A percentile compares a stretch with the other conserved stretches of the same genome.
Conservation (phyloP, 2,888 invertebrate genomes). For the Fragum sueziense region DNA sequence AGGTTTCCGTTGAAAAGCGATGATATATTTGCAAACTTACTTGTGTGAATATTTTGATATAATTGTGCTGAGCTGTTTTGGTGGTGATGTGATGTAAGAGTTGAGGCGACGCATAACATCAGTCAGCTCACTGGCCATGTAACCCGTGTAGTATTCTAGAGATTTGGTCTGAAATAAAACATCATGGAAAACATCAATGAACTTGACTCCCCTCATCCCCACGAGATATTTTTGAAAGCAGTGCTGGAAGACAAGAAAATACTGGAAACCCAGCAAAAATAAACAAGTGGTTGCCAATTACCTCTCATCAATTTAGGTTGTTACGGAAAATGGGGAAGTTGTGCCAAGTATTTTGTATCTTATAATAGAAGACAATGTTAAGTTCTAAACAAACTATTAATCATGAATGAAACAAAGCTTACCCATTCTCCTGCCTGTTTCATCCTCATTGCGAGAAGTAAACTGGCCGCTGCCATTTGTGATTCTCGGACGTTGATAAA, state of each 20-base stretch:
- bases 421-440: constrained; percentile 86
- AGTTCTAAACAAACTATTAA: too few relatives aligned
- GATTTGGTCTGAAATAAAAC: constrained; percentile 76
- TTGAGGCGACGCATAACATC: constrained; percentile 89
- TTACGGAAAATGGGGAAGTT: too few relatives aligned
- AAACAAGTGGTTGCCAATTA: too few relatives aligned
- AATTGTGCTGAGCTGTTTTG: constrained; percentile 92
- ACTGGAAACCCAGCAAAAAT: too few relatives aligned
- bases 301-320: too few relatives aligned
- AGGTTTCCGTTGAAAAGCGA: too few relatives aligned
- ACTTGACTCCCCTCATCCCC: too few relatives aligned
- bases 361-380: too few relatives aligned
- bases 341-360: too few relatives aligned
- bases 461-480: constrained; percentile 93
- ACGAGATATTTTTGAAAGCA: too few relatives aligned
- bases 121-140: constrained; percentile 89
- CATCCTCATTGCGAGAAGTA: constrained; percentile 95
- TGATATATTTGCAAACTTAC: too few relatives aligned
- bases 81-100: constrained; percentile 89
- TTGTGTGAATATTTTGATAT: constrained; percentile 96
- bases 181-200: background rate
- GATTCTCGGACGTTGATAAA: constrained; percentile 92
- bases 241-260: too few relatives aligned
- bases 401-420: constrained; percentile 76
- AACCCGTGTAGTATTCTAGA: constrained; percentile 85